Conservation (phyloP, 1,140 invertebrate genomes). For the Magallana angulata region DNA sequence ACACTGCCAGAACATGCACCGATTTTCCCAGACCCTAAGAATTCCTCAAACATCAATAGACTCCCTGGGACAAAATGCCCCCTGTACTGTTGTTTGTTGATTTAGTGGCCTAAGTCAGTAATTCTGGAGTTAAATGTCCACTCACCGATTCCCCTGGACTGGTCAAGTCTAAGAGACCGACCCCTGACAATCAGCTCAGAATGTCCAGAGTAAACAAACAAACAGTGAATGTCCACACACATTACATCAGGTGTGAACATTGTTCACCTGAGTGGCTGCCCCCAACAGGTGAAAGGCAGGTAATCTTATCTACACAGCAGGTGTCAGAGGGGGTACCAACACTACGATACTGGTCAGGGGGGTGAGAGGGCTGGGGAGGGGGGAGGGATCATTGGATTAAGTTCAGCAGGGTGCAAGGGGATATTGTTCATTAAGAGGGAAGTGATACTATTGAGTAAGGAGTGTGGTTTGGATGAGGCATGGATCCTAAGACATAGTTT, state of each 20-base stretch:
- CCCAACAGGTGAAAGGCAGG: background rate
- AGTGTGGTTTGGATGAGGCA: no score
- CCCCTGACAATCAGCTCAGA: background rate
- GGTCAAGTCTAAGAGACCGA: background rate
- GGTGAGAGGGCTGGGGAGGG: no score
- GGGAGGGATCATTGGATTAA: no score
- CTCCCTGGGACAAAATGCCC: no score
- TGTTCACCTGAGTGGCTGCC: background rate
- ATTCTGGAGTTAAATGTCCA: background rate
- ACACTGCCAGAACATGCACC: no score
- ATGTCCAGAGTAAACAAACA: conserved; percentile 20
- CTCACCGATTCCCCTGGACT: background rate
- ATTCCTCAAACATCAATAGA: no score
- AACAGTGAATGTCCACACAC: background rate
- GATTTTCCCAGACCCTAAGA: no score
- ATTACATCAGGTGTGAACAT: conserved; percentile 28
- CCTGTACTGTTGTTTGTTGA: no score
- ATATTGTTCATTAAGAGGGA: no score
- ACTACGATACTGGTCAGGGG: no score
- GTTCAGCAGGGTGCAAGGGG: no score
- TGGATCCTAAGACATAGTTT: background rate
- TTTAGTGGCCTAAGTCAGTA: background rate
- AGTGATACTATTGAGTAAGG: no score
- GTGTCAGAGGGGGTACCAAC: background rate
- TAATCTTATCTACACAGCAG: background rate